These are phyloP conservation scores for Drosophila quasianomalipes DNA, from an alignment of 2,888 invertebrate species.

Conservation along the genomic window DNA sequence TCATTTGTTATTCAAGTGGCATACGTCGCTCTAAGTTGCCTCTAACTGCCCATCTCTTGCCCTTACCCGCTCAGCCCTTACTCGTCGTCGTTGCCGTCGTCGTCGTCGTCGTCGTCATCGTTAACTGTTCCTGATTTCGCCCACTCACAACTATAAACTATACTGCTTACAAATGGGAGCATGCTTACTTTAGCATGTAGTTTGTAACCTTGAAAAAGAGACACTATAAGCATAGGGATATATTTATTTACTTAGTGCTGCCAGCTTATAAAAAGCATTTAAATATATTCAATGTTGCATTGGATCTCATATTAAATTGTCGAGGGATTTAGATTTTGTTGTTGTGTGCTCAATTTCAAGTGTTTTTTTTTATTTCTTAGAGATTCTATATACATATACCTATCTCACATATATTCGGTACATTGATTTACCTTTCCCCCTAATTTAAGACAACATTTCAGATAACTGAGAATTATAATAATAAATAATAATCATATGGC, in stretches of 20 bases:
- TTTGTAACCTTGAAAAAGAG: neutral
- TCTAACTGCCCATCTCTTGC: slow-evolving; percentile 67
- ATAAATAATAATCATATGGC: no score
- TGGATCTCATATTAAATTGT: neutral
- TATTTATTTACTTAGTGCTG: neutral
- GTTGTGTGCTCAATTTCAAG: neutral
- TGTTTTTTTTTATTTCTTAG: neutral
- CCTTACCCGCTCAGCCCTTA: slow-evolving; percentile 40
- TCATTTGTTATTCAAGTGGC: slow-evolving; percentile 83
- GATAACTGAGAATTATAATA: neutral
- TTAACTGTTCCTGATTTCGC: slow-evolving; percentile 48
- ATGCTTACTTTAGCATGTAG: neutral
- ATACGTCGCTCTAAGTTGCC: slow-evolving; percentile 81
- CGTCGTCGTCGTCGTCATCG: slow-evolving; percentile 38
- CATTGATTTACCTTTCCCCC: neutral
- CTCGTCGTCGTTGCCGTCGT: slow-evolving; percentile 32
- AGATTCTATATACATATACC: neutral
- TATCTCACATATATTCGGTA: neutral
- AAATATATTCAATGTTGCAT: neutral
- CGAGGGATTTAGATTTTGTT: neutral
- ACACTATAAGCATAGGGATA: neutral
- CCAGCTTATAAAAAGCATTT: neutral
- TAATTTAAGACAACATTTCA: neutral
- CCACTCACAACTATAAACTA: slow-evolving; percentile 8
- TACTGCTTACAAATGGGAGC: neutral